Evolutionary conservation across 2,888 invertebrate species (phyloP).

Genomic region (Polietes domitor): DNA sequence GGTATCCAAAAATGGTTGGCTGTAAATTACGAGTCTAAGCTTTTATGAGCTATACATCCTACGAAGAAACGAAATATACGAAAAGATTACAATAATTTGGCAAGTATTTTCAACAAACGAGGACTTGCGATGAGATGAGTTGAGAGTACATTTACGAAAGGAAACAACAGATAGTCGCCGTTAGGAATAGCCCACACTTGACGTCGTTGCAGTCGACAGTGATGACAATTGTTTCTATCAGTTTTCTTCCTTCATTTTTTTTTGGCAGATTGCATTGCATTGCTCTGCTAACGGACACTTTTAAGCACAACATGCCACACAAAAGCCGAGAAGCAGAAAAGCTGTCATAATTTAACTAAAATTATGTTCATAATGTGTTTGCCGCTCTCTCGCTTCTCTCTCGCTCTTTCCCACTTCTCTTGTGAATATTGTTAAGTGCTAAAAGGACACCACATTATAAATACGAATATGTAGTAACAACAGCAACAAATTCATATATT

Average conservation of each 20-base stretch:
- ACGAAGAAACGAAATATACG: neutral
- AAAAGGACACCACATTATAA: constrained; percentile 51
- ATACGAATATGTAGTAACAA: too few species aligned
- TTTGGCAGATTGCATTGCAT: constrained; percentile 50
- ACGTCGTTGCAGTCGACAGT: neutral
- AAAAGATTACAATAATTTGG: constrained; percentile 19
- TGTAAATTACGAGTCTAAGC: neutral
- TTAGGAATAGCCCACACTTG: constrained; percentile 50
- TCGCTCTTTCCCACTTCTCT: constrained; percentile 20
- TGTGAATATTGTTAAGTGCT: constrained; percentile 53
- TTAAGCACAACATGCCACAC: constrained; percentile 9
- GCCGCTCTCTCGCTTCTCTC: constrained; percentile 24
- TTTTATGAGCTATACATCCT: constrained; percentile 28
- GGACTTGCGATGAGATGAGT: too few species aligned
- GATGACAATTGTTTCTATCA: constrained; percentile 1
- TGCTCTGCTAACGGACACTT: constrained; percentile 34
- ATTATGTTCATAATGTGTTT: constrained; percentile 63
- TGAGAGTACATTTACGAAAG: neutral
- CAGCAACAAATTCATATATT: constrained; percentile 26
- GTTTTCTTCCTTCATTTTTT: neutral
- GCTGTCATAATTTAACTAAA: constrained; percentile 69
- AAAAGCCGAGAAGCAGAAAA: constrained; percentile 55
- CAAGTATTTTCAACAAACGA: constrained; percentile 3
- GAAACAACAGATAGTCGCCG: neutral
- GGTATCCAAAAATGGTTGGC: too few species aligned